Conservation (phyloP, 2,113 vertebrate genomes). For the Hyla sarda region DNA sequence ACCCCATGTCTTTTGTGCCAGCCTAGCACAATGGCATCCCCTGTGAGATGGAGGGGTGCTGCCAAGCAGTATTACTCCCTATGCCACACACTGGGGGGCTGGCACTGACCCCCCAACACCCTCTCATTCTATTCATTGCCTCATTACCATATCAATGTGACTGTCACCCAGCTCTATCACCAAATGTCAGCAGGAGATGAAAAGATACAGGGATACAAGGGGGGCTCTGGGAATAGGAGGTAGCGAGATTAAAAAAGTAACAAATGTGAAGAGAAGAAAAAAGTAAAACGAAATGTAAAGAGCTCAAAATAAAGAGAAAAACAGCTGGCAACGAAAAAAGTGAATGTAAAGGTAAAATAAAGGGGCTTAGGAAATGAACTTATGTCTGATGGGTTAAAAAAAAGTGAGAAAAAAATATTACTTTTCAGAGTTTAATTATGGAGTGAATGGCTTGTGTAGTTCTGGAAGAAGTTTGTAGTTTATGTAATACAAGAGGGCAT, state of each 20-base stretch:
- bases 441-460: neutral
- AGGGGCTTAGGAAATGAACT: neutral
- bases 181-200: constrained; percentile 52
- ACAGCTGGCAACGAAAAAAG: neutral
- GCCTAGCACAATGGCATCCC: constrained; percentile 44
- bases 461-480: neutral
- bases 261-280: constrained; percentile 32
- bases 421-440: neutral
- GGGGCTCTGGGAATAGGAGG: constrained; percentile 9
- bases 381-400: neutral
- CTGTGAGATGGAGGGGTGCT: constrained; percentile 44
- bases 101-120: constrained; percentile 49
- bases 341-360: neutral
- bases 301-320: constrained; percentile 8
- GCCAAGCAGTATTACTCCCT: constrained; percentile 55
- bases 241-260: neutral
- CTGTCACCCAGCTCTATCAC: constrained; percentile 50
- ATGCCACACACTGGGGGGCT: constrained; percentile 54
- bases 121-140: constrained; percentile 40
- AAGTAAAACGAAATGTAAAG: constrained; percentile 10
- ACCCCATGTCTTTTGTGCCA: constrained; percentile 44
- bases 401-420: neutral
- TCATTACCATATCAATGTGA: constrained; percentile 49
- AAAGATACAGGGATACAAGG: constrained; percentile 45
- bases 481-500: neutral